phyloP scores from a whole-genome alignment of 2,113 vertebrate genomes.

The Cnemophilus loriae region DNA sequence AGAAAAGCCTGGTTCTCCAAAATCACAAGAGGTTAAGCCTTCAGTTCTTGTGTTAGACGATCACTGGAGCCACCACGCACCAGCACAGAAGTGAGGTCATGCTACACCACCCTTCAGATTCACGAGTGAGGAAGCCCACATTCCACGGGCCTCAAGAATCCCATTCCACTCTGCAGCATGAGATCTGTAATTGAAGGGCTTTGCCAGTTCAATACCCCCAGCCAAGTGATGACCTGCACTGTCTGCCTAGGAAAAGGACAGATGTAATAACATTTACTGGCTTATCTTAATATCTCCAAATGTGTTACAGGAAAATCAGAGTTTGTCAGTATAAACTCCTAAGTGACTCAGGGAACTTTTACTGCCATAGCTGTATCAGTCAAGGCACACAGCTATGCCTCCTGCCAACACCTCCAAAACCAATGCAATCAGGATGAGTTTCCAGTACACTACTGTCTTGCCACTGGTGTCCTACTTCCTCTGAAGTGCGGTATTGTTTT shows the following conservation, averaged over 20 bases:
- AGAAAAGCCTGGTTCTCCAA: not conserved
- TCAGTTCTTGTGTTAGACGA: not conserved
- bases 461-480: not conserved
- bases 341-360: not conserved
- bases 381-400: not conserved
- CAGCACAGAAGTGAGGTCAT: not conserved
- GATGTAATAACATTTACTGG: not conserved
- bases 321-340: not conserved
- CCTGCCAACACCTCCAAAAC: not conserved
- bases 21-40: not conserved
- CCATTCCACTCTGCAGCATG: not conserved
- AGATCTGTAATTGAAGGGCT: not conserved
- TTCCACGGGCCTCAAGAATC: rapidly evolving
- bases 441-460: not conserved
- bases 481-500: not conserved
- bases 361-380: not conserved
- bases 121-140: rapidly evolving
- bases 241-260: not conserved
- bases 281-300: not conserved
- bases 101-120: not conserved
- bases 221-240: not conserved
- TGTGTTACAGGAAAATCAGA: not conserved
- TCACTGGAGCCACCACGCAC: rapidly evolving
- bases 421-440: not conserved
- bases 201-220: not conserved